A percentile compares a stretch with the other conserved stretches of the same genome.
Evolutionary conservation across 2,113 vertebrate species (phyloP).

Genomic region (Nesoenas mayeri): DNA sequence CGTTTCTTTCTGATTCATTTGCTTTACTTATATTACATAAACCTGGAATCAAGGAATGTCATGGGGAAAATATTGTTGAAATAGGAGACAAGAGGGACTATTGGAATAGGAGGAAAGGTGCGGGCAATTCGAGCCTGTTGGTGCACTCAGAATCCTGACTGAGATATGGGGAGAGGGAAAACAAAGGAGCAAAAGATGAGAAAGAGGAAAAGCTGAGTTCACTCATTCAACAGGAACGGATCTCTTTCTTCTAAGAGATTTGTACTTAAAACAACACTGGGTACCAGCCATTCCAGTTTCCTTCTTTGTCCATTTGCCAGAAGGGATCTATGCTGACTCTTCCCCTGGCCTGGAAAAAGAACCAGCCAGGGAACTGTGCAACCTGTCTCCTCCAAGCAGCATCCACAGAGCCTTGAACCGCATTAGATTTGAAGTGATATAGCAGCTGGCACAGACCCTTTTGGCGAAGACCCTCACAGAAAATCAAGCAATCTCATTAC

Average conservation of each 20-base stretch:
- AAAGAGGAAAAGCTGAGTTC: neutral
- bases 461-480: neutral
- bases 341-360: neutral
- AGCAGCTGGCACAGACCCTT: neutral
- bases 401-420: neutral
- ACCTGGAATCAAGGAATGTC: conserved; percentile 14
- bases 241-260: neutral
- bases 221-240: neutral
- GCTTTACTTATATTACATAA: conserved; percentile 35
- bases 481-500: neutral
- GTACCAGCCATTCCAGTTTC: neutral
- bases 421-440: neutral
- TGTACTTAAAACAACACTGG: neutral
- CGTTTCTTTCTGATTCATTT: conserved; percentile 46
- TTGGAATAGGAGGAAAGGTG: neutral
- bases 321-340: neutral
- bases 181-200: neutral
- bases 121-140: neutral
- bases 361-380: neutral
- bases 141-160: neutral
- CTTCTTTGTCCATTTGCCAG: neutral
- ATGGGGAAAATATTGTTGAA: conserved; percentile 35
- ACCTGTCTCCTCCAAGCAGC: neutral
- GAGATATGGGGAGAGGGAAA: neutral
- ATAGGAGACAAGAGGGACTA: neutral